Evolutionary conservation across 2,797 vertebrate genomes (phyloP).

Genomic region (Hyperoplus immaculatus): DNA sequence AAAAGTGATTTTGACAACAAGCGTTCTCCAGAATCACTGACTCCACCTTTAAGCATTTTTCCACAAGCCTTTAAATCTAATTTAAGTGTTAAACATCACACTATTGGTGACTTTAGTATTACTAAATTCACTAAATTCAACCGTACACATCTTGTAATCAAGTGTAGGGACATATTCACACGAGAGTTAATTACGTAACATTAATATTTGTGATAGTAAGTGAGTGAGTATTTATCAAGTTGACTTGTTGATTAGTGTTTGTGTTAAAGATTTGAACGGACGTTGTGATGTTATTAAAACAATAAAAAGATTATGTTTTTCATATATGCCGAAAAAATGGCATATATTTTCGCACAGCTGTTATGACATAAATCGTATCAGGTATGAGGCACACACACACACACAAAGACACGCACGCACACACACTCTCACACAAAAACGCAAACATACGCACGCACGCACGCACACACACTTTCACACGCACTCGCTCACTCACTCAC

Average conservation of each 20-base stretch:
- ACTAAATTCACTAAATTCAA: neutral
- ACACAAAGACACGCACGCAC: no score
- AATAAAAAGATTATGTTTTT: slow-evolving; percentile 36
- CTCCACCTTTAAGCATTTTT: neutral
- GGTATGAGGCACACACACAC: slow-evolving; percentile 29
- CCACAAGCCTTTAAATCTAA: slow-evolving; percentile 1
- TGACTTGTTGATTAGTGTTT: slow-evolving; percentile 54
- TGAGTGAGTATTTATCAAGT: slow-evolving; percentile 34
- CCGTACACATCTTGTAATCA: neutral
- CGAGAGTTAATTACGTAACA: slow-evolving; percentile 3
- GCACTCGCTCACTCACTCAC: neutral
- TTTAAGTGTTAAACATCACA: slow-evolving; percentile 6
- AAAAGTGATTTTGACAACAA: no score
- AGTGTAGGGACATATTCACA: neutral
- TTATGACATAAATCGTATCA: slow-evolving; percentile 26
- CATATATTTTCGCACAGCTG: slow-evolving; percentile 15
- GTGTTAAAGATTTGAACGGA: slow-evolving; percentile 37
- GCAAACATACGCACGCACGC: no score
- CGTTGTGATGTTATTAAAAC: slow-evolving; percentile 40
- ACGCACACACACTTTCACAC: no score
- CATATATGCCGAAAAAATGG: slow-evolving; percentile 60
- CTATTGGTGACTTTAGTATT: neutral
- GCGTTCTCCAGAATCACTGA: no score
- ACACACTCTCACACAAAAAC: no score
- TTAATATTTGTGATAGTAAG: slow-evolving; percentile 7